Percentiles rank a stretch among this genome's conserved stretches.
phyloP scores from a whole-genome alignment of 2,797 vertebrate genomes.

The Paratrypauchen microcephalus region DNA sequence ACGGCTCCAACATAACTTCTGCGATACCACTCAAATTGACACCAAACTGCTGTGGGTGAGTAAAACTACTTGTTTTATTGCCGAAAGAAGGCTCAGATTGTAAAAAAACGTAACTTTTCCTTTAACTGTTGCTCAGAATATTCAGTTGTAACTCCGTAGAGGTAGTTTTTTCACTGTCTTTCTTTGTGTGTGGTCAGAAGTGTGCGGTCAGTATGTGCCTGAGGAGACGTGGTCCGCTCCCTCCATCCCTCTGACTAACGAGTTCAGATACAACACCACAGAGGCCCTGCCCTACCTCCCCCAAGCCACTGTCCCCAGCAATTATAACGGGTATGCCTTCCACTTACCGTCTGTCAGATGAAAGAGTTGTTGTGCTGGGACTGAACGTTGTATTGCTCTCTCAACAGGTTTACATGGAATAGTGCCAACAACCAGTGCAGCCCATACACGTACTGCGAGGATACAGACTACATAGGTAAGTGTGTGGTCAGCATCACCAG shows the following conservation, averaged over 20 bases:
- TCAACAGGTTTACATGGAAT: constrained; percentile 75
- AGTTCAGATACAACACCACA: constrained; percentile 87
- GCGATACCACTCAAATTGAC: too few species aligned
- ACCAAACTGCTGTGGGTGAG: too few species aligned
- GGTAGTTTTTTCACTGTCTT: not conserved
- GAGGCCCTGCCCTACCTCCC: constrained; percentile 79
- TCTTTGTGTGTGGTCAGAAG: constrained; percentile 45
- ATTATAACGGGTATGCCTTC: constrained; percentile 83
- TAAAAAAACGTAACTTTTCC: too few species aligned
- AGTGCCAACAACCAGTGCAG: constrained; percentile 71
- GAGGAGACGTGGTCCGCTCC: constrained; percentile 88
- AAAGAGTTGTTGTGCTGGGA: not conserved
- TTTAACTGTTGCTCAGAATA: too few species aligned
- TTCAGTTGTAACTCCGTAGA: too few species aligned
- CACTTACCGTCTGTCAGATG: not conserved
- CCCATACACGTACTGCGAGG: constrained; percentile 69
- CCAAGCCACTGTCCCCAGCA: constrained; percentile 72
- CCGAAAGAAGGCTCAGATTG: too few species aligned
- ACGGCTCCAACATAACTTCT: too few species aligned
- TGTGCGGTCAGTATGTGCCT: constrained; percentile 77
- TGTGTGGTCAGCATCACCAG: not conserved
- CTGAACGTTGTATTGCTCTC: not conserved
- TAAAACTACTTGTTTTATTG: too few species aligned
- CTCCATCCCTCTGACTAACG: constrained; percentile 86
- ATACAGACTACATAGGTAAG: constrained; percentile 63